These are phyloP conservation scores for Tetrax tetrax DNA, from an alignment of 2,113 vertebrate species.

Conservation along the genomic window DNA sequence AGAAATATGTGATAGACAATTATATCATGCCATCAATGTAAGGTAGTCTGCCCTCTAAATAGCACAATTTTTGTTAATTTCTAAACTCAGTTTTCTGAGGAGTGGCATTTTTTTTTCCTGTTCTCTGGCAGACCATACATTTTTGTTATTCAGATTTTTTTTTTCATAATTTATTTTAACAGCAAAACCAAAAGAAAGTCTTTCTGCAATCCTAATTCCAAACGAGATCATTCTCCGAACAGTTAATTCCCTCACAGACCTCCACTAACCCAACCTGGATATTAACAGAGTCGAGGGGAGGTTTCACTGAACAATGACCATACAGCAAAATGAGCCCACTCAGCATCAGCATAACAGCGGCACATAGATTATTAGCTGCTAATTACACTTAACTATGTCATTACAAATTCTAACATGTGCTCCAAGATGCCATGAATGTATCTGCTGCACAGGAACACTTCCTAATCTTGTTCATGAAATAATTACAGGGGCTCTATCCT, in stretches of 20 bases:
- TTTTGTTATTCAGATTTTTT: neutral
- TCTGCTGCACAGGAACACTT: constrained; percentile 73
- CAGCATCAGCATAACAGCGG: constrained; percentile 70
- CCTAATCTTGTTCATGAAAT: constrained; percentile 81
- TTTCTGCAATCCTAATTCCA: neutral
- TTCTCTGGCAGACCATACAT: neutral
- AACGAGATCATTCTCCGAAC: neutral
- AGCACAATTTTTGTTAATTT: neutral
- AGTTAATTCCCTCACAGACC: neutral
- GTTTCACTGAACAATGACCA: constrained; percentile 28
- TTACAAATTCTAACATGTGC: constrained; percentile 78
- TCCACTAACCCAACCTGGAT: neutral
- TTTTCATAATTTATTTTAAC: neutral
- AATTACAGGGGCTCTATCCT: constrained; percentile 86
- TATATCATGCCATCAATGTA: neutral
- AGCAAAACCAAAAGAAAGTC: neutral
- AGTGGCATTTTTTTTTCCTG: neutral
- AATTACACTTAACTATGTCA: constrained; percentile 88
- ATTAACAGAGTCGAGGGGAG: neutral
- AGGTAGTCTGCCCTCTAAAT: neutral
- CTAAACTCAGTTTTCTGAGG: neutral
- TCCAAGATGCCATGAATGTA: constrained; percentile 73
- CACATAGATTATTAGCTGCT: constrained; percentile 76
- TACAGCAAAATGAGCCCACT: constrained; percentile 38
- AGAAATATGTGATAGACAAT: neutral